These are phyloP conservation scores for Drosophila paranaensis DNA, from an alignment of 2,888 invertebrate species.

Conservation along the genomic window DNA sequence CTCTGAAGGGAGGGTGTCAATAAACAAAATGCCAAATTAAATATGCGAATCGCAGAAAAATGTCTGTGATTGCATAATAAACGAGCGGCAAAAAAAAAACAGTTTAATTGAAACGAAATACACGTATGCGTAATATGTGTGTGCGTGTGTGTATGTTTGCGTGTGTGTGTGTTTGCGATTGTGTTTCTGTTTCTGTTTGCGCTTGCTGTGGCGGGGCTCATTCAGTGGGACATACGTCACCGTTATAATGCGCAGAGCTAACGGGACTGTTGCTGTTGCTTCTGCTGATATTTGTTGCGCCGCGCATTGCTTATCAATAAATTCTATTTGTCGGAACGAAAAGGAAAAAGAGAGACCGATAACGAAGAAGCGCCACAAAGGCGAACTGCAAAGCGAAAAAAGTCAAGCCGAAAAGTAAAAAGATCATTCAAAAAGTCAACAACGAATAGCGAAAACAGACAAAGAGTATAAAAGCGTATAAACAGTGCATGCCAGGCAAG, in stretches of 20 bases:
- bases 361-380: constrained; percentile 28
- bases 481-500: not conserved
- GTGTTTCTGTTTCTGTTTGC: constrained; percentile 21
- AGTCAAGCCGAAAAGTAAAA: not conserved
- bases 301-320: constrained; percentile 60
- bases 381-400: constrained; percentile 17
- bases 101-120: constrained; percentile 67
- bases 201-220: constrained; percentile 33
- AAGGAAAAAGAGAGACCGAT: constrained; percentile 17
- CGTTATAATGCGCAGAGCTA: constrained; percentile 53
- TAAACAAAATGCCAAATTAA: constrained; percentile 71
- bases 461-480: not conserved
- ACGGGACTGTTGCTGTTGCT: constrained; percentile 30
- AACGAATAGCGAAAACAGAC: constrained; percentile 1
- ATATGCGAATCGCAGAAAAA: constrained; percentile 65
- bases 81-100: constrained; percentile 30
- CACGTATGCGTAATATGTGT: constrained; percentile 57
- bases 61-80: constrained; percentile 74
- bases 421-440: constrained; percentile 24
- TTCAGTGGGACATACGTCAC: constrained; percentile 61
- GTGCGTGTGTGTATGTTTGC: not conserved
- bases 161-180: constrained; percentile 14
- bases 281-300: constrained; percentile 6
- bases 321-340: constrained; percentile 49
- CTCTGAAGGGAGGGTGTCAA: constrained; percentile 33